Evolutionary conservation across 2,888 invertebrate genomes (phyloP), one percentile per base, ranked within the genome.

Genomic region (Mactromeris polynyma): DNA sequence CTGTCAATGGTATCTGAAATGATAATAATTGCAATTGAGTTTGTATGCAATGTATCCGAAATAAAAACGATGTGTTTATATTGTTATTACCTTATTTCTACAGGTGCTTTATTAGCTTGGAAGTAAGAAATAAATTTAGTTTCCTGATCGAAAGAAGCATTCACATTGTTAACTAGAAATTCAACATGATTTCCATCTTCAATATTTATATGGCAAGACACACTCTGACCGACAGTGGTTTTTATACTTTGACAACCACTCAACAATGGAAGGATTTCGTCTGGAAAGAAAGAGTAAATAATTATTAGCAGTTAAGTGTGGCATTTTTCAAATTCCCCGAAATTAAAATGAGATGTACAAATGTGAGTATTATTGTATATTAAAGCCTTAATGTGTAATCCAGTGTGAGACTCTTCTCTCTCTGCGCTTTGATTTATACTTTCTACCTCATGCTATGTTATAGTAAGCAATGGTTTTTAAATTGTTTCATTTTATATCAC

Each of bases 81-180:
- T 19, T 77, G 31, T n/a, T n/a, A 77, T 31, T 81, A 81, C 81
- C 81, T 46, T 46, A 81, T 19, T 19, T 81, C 58, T 1, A 81
- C 81, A 54, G 81, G 81, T 33, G 33, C 54, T 0, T 54, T 58
- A 21, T 19, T 21, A 4, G 54, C 9, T 33, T 81, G 81, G 33
- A 21, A 31, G 54, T 81, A 81, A 9, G 36, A 19, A 21, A 81
- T n/a, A 0, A 17, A 0, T 31, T 54, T 36, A 14, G 36, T 54
- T 3, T 21, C 0, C 36, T 14, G 21, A 33, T 81, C 9, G 21
- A 54, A 54, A 19, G 42, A 14, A 14, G 81, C 81, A 38, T 54
- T 81, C 2, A 58, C 81, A 36, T 51, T 81, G 46, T 54, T 81
- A 0, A 31, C 14, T 0, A 81, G 36, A 38, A 81, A 54, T 2